These are phyloP conservation scores for Parelbella ahira DNA, from an alignment of 2,888 invertebrate species.

Conservation along the genomic window DNA sequence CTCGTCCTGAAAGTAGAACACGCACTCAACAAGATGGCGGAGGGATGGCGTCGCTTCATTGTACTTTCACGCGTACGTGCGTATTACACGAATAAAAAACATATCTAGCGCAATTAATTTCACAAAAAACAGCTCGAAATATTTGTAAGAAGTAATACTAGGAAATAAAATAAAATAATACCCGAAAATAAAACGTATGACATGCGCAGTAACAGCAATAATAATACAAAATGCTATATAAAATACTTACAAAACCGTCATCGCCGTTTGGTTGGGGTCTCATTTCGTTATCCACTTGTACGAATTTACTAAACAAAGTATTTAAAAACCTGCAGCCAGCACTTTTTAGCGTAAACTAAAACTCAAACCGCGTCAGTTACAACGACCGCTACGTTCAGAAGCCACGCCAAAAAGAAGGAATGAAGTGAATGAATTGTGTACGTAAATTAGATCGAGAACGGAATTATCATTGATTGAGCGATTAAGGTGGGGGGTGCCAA, in stretches of 20 bases:
- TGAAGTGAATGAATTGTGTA: constrained; percentile 16
- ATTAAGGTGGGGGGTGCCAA: too few species aligned
- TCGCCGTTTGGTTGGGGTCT: constrained; percentile 74
- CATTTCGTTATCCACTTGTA: constrained; percentile 40
- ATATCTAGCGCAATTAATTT: too few species aligned
- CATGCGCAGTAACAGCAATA: too few species aligned
- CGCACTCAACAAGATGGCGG: constrained; percentile 72
- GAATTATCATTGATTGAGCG: neutral
- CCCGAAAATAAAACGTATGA: too few species aligned
- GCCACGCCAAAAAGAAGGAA: constrained; percentile 70
- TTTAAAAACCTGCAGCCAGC: too few species aligned
- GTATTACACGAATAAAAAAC: too few species aligned
- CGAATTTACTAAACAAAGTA: neutral
- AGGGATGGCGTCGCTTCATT: constrained; percentile 35
- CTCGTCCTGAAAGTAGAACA: constrained; percentile 80
- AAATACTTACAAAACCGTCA: constrained; percentile 72
- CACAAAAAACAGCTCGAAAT: too few species aligned
- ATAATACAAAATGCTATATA: too few species aligned
- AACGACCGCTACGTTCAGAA: constrained; percentile 41
- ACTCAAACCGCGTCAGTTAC: too few species aligned
- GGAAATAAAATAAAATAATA: too few species aligned
- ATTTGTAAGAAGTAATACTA: too few species aligned
- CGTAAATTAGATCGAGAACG: neutral
- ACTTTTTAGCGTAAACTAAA: constrained; percentile 31
- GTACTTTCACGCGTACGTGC: too few species aligned